Percentiles rank a stretch among this genome's conserved stretches.
phyloP scores from a whole-genome alignment of 2,113 vertebrate genomes.

The Recurvirostra avosetta region DNA sequence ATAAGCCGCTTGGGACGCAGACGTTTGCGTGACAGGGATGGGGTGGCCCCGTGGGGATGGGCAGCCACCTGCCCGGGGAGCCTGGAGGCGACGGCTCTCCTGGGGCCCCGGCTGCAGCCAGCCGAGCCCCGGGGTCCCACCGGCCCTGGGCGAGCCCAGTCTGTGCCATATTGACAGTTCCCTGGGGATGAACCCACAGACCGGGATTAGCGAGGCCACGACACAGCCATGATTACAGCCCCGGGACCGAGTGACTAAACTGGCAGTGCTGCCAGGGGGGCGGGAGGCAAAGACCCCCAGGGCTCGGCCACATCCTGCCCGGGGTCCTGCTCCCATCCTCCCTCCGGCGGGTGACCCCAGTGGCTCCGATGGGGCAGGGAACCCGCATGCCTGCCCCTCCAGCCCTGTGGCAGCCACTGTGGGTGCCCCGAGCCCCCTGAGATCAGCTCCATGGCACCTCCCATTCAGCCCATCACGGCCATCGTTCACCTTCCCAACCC shows the following conservation, averaged over 20 bases:
- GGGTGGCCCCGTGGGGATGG: background rate
- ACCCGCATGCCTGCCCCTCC: too few relatives aligned
- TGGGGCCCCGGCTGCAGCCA: accelerated
- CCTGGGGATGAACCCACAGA: background rate
- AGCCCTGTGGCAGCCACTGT: too few relatives aligned
- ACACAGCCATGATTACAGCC: background rate
- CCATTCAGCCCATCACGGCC: background rate
- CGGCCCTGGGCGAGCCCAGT: background rate
- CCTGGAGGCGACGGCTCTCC: accelerated
- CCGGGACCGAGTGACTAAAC: background rate
- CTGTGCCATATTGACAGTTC: background rate
- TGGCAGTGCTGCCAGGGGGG: too few relatives aligned
- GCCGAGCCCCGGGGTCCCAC: background rate
- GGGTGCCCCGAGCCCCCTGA: background rate
- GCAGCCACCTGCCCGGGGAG: background rate
- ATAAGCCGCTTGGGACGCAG: conserved; percentile 32
- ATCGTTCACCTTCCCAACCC: background rate
- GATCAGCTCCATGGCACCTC: background rate
- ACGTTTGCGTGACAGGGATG: background rate
- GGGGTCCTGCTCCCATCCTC: too few relatives aligned
- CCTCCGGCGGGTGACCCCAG: too few relatives aligned
- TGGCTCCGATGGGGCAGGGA: too few relatives aligned
- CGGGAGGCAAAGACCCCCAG: too few relatives aligned
- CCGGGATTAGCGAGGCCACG: background rate
- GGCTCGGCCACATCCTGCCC: too few relatives aligned